phyloP scores from a whole-genome alignment of 2,113 vertebrate species.

The Plotosus lineatus region DNA sequence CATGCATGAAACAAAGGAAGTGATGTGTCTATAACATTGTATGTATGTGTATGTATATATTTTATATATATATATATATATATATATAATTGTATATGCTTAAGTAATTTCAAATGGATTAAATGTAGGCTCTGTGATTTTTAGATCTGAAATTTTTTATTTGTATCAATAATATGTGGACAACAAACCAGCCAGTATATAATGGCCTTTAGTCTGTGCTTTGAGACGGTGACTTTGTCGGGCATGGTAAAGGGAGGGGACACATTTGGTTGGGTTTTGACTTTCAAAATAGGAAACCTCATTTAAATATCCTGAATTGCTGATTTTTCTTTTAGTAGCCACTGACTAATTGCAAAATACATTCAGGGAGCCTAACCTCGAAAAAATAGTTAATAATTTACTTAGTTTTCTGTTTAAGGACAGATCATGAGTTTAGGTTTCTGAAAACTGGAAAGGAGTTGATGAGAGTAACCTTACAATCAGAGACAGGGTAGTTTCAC shows the following conservation, averaged over 20 bases:
- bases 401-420: neutral
- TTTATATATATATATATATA: too few species aligned
- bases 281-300: slow-evolving; percentile 28
- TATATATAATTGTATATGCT: too few species aligned
- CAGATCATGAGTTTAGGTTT: neutral
- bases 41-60: neutral
- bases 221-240: neutral
- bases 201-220: neutral
- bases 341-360: neutral
- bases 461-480: neutral
- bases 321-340: neutral
- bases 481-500: neutral
- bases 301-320: neutral
- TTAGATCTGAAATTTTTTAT: neutral
- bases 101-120: neutral
- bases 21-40: too few species aligned
- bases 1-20: neutral
- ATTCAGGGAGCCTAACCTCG: neutral
- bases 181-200: neutral
- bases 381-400: neutral
- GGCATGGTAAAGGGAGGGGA: neutral
- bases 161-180: neutral
- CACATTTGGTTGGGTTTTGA: slow-evolving; percentile 26
- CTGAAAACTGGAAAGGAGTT: neutral
- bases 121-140: neutral